Evolutionary conservation across 2,797 vertebrate genomes (phyloP).

Genomic region (Glyptemys insculpta): DNA sequence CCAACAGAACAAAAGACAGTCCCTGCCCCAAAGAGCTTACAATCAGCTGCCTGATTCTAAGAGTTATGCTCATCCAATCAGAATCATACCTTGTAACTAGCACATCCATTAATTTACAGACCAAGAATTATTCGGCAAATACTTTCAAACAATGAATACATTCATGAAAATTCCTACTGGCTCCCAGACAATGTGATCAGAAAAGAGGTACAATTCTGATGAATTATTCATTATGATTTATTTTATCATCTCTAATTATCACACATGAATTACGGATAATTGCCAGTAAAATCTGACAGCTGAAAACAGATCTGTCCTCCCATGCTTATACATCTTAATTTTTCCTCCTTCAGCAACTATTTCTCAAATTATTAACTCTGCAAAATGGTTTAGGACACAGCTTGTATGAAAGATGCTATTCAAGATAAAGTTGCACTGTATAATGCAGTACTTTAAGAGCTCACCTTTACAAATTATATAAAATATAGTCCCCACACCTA

Average conservation of each 20-base stretch:
- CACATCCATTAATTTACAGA: conserved; percentile 8
- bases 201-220: conserved; percentile 33
- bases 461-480: neutral
- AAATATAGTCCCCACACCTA: conserved; percentile 21
- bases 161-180: conserved; percentile 13
- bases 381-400: conserved; percentile 34
- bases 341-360: conserved; percentile 44
- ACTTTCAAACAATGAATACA: conserved; percentile 13
- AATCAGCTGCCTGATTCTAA: neutral
- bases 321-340: conserved; percentile 57
- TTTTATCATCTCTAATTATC: conserved; percentile 63
- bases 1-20: neutral
- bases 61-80: neutral
- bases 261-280: conserved; percentile 60
- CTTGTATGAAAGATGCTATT: conserved; percentile 37
- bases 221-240: conserved; percentile 66
- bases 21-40: neutral
- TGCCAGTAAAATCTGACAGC: conserved; percentile 55
- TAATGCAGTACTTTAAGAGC: neutral
- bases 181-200: conserved; percentile 9
- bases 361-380: conserved; percentile 60
- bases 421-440: conserved; percentile 9
- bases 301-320: conserved; percentile 63
- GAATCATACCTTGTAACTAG: neutral
- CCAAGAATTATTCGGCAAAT: neutral